Evolutionary conservation across 2,797 vertebrate genomes (phyloP), one percentile per base, ranked within the genome.

Genomic region (Tenualosa thibaudeaui): DNA sequence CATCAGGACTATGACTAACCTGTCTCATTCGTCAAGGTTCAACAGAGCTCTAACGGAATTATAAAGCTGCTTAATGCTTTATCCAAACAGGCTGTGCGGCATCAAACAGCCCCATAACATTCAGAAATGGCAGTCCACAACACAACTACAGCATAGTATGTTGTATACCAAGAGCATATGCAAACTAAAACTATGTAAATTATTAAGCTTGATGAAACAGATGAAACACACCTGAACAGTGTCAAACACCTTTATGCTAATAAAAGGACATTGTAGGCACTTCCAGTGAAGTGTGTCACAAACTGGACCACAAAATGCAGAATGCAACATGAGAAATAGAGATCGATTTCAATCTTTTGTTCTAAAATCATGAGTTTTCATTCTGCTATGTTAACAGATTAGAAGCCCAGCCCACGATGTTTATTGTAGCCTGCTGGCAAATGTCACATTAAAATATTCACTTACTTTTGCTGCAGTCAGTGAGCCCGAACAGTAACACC

Each of bases 401-500:
- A 24, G 7, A 56, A 40, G 68, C 68, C 15, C 17, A 19, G 9
- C 12, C 71, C 7, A 71, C 65, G 2, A 40, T 40, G 26, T 31
- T 31, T 71, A 43, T 37, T 43, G 37, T 43, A 19, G 17, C 3
- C 17, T 56, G 26, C n/a, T 37, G 65, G 31, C 17, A 75, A 5
- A 43, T 43, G 71, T 78, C 15, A 46, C 26, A 19, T 78, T 78
- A 22, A 78, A 78, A 78, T 84, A 81, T 75, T 49, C 50, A 82
- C 90, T 89, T 83, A 91, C 90, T 89, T 88, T n/a, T 62, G 40
- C 54, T 81, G 83, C 86, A 86, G 84, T 88, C 83, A 65, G 37
- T n/a, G n/a, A 86, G 24, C 56, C 26, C 81, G 15, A 8, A 81
- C 0, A 91, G 62, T n/a, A 90, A 15, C n/a, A 87, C 22, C 3